phyloP scores from a whole-genome alignment of 2,113 vertebrate species.

The Chamaea fasciata region DNA sequence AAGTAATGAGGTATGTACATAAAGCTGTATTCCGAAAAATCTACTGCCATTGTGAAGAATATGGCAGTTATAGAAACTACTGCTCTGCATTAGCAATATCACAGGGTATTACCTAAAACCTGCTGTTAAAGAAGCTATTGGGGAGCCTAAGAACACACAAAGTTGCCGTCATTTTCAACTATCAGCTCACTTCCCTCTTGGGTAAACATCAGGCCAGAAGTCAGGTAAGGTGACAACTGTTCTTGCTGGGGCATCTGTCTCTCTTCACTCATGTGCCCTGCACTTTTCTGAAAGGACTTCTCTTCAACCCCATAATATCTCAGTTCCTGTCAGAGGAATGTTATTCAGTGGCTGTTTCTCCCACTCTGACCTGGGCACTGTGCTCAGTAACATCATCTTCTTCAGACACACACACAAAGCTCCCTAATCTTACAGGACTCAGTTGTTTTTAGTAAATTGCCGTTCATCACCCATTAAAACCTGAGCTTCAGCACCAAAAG shows the following conservation, averaged over 20 bases:
- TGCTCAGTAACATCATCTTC: background rate
- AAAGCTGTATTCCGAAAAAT: background rate
- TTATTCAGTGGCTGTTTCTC: background rate
- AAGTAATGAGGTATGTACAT: background rate
- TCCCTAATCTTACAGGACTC: background rate
- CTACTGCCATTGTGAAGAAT: background rate
- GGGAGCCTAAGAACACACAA: background rate
- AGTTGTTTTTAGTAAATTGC: background rate
- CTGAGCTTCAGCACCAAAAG: background rate
- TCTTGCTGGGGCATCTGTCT: background rate
- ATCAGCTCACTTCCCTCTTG: background rate
- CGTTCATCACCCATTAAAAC: background rate
- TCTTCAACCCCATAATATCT: background rate
- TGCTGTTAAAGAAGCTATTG: background rate
- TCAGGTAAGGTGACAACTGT: background rate
- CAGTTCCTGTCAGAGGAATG: background rate
- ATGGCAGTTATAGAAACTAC: background rate
- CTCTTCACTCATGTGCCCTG: fast-evolving
- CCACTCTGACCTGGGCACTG: background rate
- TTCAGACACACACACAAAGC: background rate
- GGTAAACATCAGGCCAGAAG: background rate
- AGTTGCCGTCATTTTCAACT: background rate
- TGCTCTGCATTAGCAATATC: background rate
- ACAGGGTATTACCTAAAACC: background rate
- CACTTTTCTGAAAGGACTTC: background rate